Conservation (phyloP, 2,888 invertebrate genomes). For the Archips crataeganus region DNA sequence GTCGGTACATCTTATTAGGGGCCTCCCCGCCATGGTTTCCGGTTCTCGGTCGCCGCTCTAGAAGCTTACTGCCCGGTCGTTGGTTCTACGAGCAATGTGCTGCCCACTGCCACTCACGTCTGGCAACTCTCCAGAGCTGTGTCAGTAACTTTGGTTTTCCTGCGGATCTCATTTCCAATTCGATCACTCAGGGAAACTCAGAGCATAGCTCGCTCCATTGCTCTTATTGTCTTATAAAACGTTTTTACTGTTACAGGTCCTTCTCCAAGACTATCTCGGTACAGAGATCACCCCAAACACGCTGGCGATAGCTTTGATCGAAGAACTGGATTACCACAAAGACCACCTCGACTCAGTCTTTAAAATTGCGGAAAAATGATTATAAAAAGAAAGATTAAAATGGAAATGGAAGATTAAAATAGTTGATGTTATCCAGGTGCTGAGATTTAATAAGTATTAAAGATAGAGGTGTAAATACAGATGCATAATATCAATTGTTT, state of each 20-base stretch:
- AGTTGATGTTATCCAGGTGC: conserved; percentile 6
- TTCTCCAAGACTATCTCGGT: conserved; percentile 92
- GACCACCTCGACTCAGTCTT: conserved; percentile 75
- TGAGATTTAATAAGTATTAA: conserved; percentile 16
- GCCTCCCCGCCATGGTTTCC: too few species aligned
- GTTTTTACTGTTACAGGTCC: conserved; percentile 55
- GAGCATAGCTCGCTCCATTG: too few species aligned
- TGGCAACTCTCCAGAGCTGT: too few species aligned
- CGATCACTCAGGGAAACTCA: too few species aligned
- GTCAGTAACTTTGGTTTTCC: too few species aligned
- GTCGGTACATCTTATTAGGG: too few species aligned
- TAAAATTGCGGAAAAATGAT: conserved; percentile 66
- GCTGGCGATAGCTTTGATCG: conserved; percentile 92
- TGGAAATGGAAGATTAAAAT: not conserved
- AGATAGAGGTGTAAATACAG: conserved; percentile 2
- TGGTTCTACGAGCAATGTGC: too few species aligned
- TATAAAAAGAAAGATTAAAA: not conserved
- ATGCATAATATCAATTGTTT: not conserved
- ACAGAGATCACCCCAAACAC: conserved; percentile 91
- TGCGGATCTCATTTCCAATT: too few species aligned
- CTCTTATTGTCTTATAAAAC: too few species aligned
- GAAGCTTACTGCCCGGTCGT: too few species aligned
- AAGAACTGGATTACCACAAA: conserved; percentile 89
- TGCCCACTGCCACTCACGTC: too few species aligned
- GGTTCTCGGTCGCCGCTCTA: too few species aligned